Conservation (phyloP, 23 tunicate species). For the Styela clava region DNA sequence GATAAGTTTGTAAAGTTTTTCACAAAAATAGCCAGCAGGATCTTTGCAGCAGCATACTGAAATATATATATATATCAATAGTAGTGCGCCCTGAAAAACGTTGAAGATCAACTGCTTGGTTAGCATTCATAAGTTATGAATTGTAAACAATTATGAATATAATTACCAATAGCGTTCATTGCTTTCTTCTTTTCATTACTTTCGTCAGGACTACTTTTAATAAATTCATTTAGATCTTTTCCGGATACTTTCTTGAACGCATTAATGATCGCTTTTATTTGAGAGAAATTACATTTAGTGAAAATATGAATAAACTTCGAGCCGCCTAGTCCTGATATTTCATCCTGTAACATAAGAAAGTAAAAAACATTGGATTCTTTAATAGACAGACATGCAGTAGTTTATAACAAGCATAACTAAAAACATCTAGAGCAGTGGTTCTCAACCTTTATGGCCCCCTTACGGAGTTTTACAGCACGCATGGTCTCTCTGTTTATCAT, state of each 20-base stretch:
- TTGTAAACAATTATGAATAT: no score
- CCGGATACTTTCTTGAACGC: slow-evolving; percentile 31
- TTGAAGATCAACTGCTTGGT: no score
- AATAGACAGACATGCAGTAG: no score
- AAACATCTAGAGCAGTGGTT: no score
- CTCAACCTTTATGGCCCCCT: no score
- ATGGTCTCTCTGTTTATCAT: no score
- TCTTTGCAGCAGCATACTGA: slow-evolving; percentile 28
- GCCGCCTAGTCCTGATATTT: slow-evolving; percentile 19
- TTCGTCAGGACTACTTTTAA: slow-evolving; percentile 4
- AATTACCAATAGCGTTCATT: slow-evolving; percentile 19
- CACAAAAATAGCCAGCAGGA: slow-evolving; percentile 18
- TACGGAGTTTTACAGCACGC: no score
- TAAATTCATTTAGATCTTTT: slow-evolving; percentile 37
- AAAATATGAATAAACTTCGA: slow-evolving; percentile 18
- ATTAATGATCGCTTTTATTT: slow-evolving; percentile 20
- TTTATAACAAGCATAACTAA: no score
- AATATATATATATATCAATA: background rate
- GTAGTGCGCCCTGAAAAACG: background rate
- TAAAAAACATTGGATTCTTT: no score
- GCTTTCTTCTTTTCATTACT: slow-evolving; percentile 2
- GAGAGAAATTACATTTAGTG: slow-evolving; percentile 14
- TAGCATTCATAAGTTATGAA: no score
- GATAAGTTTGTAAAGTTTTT: slow-evolving; percentile 7
- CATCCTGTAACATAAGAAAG: slow-evolving; percentile 16